Evolutionary conservation across 1,140 invertebrate genomes (phyloP), one percentile per base, ranked within the genome.

Genomic region (Drosophila repleta): DNA sequence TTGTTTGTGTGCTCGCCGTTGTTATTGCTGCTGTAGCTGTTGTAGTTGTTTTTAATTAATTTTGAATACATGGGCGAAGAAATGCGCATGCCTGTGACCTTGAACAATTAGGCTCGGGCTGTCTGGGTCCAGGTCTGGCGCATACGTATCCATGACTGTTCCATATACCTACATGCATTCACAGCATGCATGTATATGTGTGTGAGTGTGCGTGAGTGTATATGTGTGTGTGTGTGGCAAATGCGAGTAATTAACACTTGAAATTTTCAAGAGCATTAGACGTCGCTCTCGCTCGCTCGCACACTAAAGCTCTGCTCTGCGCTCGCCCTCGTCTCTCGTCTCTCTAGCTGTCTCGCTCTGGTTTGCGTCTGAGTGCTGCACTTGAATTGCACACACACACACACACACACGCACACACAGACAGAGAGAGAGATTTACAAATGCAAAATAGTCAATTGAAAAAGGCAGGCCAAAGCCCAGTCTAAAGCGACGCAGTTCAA

Each of bases 71-170:
- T 78, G 81, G 64, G 45, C 51, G 60, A 74, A 79, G 72, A 88
- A 79, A 78, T 87, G 82, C 83, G 82, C 82, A 87, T 87, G 82
- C 41, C 83, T 87, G 75, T 87, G 82, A 87, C 82, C 82, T 87
- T 87, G 82, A 87, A 81, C 73, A 72, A 88, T 87, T 79, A 76
- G 83, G 80, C 69, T 67, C 76, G 74, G 62, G 55, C 55, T 35
- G 20, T 67, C 63, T 75, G 70, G 62, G 80, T 69, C 58, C 61
- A 57, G 51, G 77, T 77, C 72, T 66, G 69, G 60, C 39, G 72
- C 46, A 84, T 70, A 53, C 70, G 60, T 63, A 63, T 68, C 56
- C 69, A 64, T 81, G 62, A 62, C 56, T 84, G 74, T 62, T 64
- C 82, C 57, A 84, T 64, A 84, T 85, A 84, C 73, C 64, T 62